Evolutionary conservation across 2,797 vertebrate genomes (phyloP).

Genomic region (Echiichthys vipera): DNA sequence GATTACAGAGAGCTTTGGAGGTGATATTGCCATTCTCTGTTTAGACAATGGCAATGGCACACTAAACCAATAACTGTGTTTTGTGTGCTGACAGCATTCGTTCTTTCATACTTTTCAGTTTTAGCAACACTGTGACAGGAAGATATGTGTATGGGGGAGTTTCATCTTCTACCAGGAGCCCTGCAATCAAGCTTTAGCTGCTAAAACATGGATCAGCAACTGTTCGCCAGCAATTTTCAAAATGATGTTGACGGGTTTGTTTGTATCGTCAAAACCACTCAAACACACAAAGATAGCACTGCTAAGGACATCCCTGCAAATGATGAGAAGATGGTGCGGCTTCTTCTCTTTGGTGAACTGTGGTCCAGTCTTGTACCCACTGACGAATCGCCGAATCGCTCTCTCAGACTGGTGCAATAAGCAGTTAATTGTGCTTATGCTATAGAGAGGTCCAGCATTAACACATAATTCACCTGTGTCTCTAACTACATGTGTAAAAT

Average conservation of each 20-base stretch:
- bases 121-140: slow-evolving; percentile 66
- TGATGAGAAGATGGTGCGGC: slow-evolving; percentile 18
- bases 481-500: slow-evolving; percentile 44
- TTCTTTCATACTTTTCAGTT: slow-evolving; percentile 74
- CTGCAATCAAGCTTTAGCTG: slow-evolving; percentile 62
- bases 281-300: slow-evolving; percentile 13
- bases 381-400: slow-evolving; percentile 39
- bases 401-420: slow-evolving; percentile 38
- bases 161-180: slow-evolving; percentile 65
- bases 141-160: slow-evolving; percentile 62
- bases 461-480: slow-evolving; percentile 33
- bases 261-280: slow-evolving; percentile 27
- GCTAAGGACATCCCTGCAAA: slow-evolving; percentile 27
- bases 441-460: slow-evolving; percentile 15
- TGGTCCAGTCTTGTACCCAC: slow-evolving; percentile 10
- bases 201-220: slow-evolving; percentile 62
- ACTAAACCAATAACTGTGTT: slow-evolving; percentile 79
- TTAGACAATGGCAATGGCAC: slow-evolving; percentile 78
- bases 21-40: slow-evolving; percentile 77
- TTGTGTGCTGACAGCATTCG: slow-evolving; percentile 72
- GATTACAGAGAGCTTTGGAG: slow-evolving; percentile 81
- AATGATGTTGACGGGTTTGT: slow-evolving; percentile 37
- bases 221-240: slow-evolving; percentile 55
- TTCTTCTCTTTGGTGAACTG: slow-evolving; percentile 13
- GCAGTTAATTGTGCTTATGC: slow-evolving; percentile 48